phyloP scores from a whole-genome alignment of 2,113 vertebrate species.

The Odocoileus virginianus region DNA sequence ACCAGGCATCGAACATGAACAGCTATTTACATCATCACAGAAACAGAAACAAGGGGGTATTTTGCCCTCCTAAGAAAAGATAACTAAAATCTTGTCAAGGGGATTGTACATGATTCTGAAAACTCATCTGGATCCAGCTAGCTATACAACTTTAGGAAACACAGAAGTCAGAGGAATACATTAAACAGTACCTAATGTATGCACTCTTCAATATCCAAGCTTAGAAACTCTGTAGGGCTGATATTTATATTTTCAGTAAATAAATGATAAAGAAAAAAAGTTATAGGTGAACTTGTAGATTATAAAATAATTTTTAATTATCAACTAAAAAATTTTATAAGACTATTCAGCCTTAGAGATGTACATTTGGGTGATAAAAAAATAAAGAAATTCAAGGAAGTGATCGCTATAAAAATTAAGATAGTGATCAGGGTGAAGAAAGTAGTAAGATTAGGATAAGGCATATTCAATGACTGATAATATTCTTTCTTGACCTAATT shows the following conservation, averaged over 20 bases:
- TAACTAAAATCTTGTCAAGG: not conserved
- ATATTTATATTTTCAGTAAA: not conserved
- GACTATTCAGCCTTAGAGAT: not conserved
- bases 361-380: not conserved
- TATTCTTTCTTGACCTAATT: not conserved
- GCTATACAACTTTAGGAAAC: not conserved
- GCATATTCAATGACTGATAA: not conserved
- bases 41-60: not conserved
- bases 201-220: not conserved
- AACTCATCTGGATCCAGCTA: not conserved
- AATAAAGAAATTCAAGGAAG: not conserved
- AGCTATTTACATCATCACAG: not conserved
- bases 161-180: not conserved
- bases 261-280: not conserved
- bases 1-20: not conserved
- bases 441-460: not conserved
- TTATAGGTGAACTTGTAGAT: not conserved
- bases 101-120: not conserved
- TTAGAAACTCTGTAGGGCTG: not conserved
- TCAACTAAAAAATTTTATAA: not conserved
- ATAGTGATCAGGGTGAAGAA: not conserved
- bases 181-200: not conserved
- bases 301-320: not conserved
- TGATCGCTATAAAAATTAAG: not conserved
- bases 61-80: not conserved